These are phyloP conservation scores for Lasioglossum figueresi DNA, from an alignment of 2,888 invertebrate species.

Conservation along the genomic window DNA sequence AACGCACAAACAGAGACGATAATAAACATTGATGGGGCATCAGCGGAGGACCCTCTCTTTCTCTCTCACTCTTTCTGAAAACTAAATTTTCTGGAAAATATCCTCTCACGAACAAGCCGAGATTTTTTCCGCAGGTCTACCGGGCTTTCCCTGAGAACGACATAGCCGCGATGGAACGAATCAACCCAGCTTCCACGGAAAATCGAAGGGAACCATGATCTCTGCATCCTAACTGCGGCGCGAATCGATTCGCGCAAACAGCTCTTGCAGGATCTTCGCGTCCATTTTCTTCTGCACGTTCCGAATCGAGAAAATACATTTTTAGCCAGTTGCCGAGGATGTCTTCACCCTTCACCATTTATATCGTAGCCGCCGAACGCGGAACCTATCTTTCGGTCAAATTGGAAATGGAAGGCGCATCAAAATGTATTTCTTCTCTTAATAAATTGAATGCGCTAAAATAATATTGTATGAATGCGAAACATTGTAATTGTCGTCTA, in stretches of 20 bases:
- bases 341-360: no score
- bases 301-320: background rate
- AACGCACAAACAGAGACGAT: conserved; percentile 70
- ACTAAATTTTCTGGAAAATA: conserved; percentile 24
- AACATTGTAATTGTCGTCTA: no score
- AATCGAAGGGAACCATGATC: conserved; percentile 18
- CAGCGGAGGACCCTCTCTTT: conserved; percentile 52
- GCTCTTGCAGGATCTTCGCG: background rate
- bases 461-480: no score
- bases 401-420: no score
- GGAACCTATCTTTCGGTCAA: no score
- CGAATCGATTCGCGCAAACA: conserved; percentile 9
- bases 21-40: conserved; percentile 76
- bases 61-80: background rate
- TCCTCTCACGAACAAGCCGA: background rate
- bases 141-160: background rate
- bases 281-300: background rate
- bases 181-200: conserved; percentile 24
- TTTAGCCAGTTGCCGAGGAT: background rate
- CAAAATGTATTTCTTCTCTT: no score
- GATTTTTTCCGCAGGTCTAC: conserved; percentile 24
- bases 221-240: background rate
- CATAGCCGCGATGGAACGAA: conserved; percentile 53
- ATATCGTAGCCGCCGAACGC: background rate
- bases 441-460: no score